Evolutionary conservation across 2,113 vertebrate genomes (phyloP), one percentile per base, ranked within the genome.

Genomic region (Petrocephalus microphthalmus): DNA sequence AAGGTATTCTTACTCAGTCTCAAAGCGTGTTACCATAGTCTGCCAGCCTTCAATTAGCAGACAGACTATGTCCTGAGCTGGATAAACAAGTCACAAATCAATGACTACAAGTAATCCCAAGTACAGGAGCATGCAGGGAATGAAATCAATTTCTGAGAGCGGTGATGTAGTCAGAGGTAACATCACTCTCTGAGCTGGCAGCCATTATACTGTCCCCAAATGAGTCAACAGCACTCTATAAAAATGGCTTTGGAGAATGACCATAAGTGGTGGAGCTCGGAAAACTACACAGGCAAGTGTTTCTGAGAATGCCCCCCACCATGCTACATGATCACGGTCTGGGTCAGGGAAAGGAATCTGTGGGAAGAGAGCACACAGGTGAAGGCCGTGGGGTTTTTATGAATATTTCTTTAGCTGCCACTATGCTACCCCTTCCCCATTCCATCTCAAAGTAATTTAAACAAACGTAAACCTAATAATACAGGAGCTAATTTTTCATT

Each of bases 51-150:
- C 82, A 84, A 84, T 84, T 84, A 84, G 82, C 82, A 84, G 82
- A 84, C 45, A 84, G 19, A 84, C 82, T 6, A 51, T 51, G 22
- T 20, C 82, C 82, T 52, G 47, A 29, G 82, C n/a, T 51, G 45
- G 10, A 15, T 52, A 84, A 52, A 29, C 82, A 25, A 52, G 82
- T 52, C 82, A 84, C 11, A 84, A 84, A 84, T 84, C 82, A 84
- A 84, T 84, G 45, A 49, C 45, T 84, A 51, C 82, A 84, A 84
- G 82, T 84, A 84, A 84, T n/a, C 82, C 82, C 49, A 84, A 29
- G 49, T 51, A 51, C 82, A 51, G 82, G 82, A 25, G 45, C 82
- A 25, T 84, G 20, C 20, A 51, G 49, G 82, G 82, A 52, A 8
- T 51, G 22, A 84, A 84, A 84, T 84, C 82, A 84, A 52, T 84